Conservation (phyloP, 2,888 invertebrate species). For the Phymatocera aterrima region DNA sequence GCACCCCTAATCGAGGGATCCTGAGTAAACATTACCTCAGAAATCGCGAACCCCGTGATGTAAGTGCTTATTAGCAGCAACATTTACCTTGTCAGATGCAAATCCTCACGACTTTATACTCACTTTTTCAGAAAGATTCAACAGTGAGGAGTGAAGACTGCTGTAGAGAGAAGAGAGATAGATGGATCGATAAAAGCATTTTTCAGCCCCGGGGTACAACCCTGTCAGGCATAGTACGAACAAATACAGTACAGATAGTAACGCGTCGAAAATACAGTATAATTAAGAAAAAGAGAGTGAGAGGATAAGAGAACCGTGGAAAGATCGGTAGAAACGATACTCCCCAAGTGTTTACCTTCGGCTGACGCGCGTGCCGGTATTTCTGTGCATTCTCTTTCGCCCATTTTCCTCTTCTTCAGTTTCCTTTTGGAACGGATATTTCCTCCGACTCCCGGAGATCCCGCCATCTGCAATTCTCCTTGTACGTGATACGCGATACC, state of each 20-base stretch:
- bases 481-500: neutral
- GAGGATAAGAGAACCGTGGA: neutral
- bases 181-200: no score
- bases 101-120: slow-evolving; percentile 37
- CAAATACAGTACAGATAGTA: no score
- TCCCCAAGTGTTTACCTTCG: slow-evolving; percentile 32
- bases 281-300: no score
- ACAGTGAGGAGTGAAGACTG: neutral
- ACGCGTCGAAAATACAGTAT: no score
- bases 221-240: no score
- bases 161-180: no score
- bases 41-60: slow-evolving; percentile 33
- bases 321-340: slow-evolving; percentile 18
- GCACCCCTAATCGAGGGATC: slow-evolving; percentile 38
- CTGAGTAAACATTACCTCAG: slow-evolving; percentile 36
- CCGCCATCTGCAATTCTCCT: neutral
- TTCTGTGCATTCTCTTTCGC: neutral
- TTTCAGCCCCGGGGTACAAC: no score
- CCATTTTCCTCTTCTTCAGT: neutral
- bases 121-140: neutral
- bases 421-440: neutral
- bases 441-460: neutral
- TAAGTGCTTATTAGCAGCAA: slow-evolving; percentile 46
- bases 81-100: slow-evolving; percentile 39
- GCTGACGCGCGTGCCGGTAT: slow-evolving; percentile 21